Percentiles rank a stretch among this genome's conserved stretches.
These are phyloP conservation scores for Drosophila tristis DNA, from an alignment of 1,140 invertebrate species.

Conservation along the genomic window DNA sequence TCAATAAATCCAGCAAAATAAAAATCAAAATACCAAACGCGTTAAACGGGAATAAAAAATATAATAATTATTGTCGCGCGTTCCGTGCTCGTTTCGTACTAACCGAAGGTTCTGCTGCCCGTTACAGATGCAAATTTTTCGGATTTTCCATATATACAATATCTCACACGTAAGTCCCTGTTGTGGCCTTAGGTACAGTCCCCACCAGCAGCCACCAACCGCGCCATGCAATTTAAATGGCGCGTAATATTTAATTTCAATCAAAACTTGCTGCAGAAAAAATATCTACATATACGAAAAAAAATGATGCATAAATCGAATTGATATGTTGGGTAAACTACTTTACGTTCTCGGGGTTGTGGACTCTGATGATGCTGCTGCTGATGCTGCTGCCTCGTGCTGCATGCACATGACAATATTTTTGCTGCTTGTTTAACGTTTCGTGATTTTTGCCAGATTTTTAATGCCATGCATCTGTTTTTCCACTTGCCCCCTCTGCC, in stretches of 20 bases:
- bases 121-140: conserved; percentile 88
- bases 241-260: conserved; percentile 63
- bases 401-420: conserved; percentile 77
- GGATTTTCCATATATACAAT: conserved; percentile 88
- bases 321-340: conserved; percentile 81
- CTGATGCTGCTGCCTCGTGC: conserved; percentile 28
- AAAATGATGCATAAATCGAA: conserved; percentile 65
- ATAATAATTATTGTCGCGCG: conserved; percentile 22
- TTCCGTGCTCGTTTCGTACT: conserved; percentile 32
- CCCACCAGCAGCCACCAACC: background rate
- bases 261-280: conserved; percentile 29
- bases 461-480: conserved; percentile 66
- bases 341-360: conserved; percentile 42
- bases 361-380: background rate
- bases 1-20: background rate
- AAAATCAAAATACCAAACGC: conserved; percentile 29
- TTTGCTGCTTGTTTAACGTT: conserved; percentile 80
- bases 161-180: conserved; percentile 88
- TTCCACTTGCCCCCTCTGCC: conserved; percentile 20
- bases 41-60: conserved; percentile 29
- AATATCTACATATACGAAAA: background rate
- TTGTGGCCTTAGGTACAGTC: conserved; percentile 20
- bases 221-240: conserved; percentile 15
- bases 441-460: conserved; percentile 82
- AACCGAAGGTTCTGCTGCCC: conserved; percentile 56